Evolutionary conservation across 2,113 vertebrate genomes (phyloP).

Genomic region (Ictidomys tridecemlineatus): DNA sequence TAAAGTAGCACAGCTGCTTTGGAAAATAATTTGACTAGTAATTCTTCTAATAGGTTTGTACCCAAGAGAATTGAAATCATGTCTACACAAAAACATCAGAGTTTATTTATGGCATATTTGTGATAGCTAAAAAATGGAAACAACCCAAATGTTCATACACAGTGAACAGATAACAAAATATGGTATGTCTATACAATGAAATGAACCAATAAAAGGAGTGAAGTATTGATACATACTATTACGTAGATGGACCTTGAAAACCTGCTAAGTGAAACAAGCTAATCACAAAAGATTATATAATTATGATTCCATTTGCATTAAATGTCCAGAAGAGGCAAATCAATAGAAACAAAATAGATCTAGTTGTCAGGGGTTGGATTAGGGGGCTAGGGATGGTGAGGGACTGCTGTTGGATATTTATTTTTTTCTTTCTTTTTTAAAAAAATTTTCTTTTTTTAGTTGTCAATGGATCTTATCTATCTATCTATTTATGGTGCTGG

Average conservation of each 20-base stretch:
- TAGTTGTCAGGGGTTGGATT: background rate
- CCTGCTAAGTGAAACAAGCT: background rate
- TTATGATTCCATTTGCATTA: background rate
- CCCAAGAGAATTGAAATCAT: slow-evolving; percentile 16
- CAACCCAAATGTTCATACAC: background rate
- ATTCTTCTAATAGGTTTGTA: background rate
- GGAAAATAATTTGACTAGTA: background rate
- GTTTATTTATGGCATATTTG: background rate
- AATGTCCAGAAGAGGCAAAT: background rate
- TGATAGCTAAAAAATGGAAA: background rate
- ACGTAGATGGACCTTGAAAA: background rate
- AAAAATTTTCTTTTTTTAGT: too few relatives aligned
- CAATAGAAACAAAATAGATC: background rate
- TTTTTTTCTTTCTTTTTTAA: background rate
- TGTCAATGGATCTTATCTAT: too few relatives aligned
- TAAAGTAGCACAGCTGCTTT: background rate
- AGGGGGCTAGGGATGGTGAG: background rate
- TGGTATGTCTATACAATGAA: background rate
- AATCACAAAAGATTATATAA: background rate
- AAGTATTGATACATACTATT: background rate
- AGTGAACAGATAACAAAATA: background rate
- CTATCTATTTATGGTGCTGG: too few relatives aligned
- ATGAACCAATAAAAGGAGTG: background rate
- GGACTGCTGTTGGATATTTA: background rate
- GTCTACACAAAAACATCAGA: background rate